These are phyloP conservation scores for Heliconius ethilla DNA, from an alignment of 2,888 invertebrate species.

Conservation along the genomic window DNA sequence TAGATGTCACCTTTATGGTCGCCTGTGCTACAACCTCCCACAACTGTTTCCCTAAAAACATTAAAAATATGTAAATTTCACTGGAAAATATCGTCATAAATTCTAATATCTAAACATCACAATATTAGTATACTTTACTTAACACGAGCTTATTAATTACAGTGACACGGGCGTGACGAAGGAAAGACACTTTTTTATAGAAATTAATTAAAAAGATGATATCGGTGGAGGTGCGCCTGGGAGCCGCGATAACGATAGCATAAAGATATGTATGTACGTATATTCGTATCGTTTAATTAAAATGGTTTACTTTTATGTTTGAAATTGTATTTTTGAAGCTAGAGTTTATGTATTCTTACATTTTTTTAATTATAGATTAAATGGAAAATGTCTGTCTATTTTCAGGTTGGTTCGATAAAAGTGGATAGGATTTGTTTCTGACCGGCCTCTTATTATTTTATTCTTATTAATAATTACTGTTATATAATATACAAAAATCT, in stretches of 20 bases:
- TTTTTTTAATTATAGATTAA: no score
- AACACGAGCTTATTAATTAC: slow-evolving; percentile 50
- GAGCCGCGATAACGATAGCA: slow-evolving; percentile 45
- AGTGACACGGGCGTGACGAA: slow-evolving; percentile 50
- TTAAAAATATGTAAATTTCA: slow-evolving; percentile 15
- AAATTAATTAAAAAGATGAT: slow-evolving; percentile 70
- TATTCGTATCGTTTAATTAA: slow-evolving; percentile 7
- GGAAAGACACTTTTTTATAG: slow-evolving; percentile 60
- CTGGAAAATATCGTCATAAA: background rate
- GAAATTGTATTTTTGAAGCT: background rate
- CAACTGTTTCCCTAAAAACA: background rate
- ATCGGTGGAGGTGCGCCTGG: slow-evolving; percentile 63
- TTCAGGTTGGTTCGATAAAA: background rate
- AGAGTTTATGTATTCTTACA: background rate
- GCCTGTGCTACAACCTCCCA: background rate
- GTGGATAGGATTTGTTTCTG: no score
- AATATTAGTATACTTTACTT: slow-evolving; percentile 41
- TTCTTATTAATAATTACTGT: no score
- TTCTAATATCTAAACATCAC: slow-evolving; percentile 11
- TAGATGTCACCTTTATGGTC: background rate
- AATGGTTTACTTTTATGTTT: background rate
- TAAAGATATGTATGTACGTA: background rate
- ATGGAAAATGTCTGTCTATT: background rate
- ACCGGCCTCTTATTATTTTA: background rate
- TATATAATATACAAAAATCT: no score